Evolutionary conservation across 64 coral and sea anemone genomes (phyloP).

Genomic region (Actinia tenebrosa): DNA sequence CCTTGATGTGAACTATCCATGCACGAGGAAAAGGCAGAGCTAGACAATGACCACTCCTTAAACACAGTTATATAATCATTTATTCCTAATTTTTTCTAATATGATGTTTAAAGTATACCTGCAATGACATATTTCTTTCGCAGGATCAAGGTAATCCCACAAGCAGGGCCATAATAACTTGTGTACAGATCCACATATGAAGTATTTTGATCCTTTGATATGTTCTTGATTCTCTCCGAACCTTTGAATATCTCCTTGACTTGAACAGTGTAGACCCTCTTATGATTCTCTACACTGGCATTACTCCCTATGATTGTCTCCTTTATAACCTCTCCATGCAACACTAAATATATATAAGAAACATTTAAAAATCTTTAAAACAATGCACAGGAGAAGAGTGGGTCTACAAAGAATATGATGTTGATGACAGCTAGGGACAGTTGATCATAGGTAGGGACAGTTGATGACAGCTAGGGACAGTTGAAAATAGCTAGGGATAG

Average conservation of each 20-base stretch:
- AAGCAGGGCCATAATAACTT: not conserved
- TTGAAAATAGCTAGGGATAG: too few relatives aligned
- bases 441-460: too few relatives aligned
- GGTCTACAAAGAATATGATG: too few relatives aligned
- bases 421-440: too few relatives aligned
- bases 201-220: conserved; percentile 1
- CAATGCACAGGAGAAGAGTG: too few relatives aligned
- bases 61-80: too few relatives aligned
- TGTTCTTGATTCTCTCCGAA: not conserved
- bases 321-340: not conserved
- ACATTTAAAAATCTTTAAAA: not conserved
- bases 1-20: too few relatives aligned
- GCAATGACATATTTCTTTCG: not conserved
- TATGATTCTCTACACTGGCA: not conserved
- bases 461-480: too few relatives aligned
- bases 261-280: not conserved
- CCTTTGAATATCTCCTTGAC: not conserved
- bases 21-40: too few relatives aligned
- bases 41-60: too few relatives aligned
- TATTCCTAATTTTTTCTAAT: too few relatives aligned
- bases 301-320: not conserved
- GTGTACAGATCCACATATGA: conserved; percentile 5
- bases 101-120: not conserved
- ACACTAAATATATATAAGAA: not conserved
- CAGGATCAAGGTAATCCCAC: not conserved